Conservation (phyloP, 2,113 vertebrate genomes). For the Lagopus muta region DNA sequence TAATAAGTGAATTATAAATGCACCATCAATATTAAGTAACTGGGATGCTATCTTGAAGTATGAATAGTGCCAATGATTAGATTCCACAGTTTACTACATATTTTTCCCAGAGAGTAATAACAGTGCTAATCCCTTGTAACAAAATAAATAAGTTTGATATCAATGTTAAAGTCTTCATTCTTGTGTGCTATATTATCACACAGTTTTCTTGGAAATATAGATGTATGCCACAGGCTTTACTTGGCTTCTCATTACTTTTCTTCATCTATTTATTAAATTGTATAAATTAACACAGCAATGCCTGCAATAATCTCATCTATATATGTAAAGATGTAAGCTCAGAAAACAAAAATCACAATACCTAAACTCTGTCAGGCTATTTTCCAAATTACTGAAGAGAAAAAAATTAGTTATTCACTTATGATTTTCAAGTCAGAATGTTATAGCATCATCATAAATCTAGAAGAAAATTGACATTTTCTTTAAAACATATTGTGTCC, state of each 20-base stretch:
- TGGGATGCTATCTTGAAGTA: neutral
- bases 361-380: neutral
- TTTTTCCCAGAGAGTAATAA: neutral
- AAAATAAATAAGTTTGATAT: neutral
- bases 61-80: neutral
- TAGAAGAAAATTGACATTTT: neutral
- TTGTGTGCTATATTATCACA: neutral
- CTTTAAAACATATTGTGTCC: neutral
- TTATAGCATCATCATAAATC: neutral
- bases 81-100: neutral
- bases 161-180: neutral
- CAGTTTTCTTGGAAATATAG: neutral
- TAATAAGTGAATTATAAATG: neutral
- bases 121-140: neutral
- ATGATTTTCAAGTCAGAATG: neutral
- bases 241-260: neutral
- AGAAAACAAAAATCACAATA: too few relatives aligned
- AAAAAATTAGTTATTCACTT: neutral
- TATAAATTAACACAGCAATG: neutral
- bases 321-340: too few relatives aligned
- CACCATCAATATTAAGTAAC: rapidly evolving
- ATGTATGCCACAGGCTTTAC: neutral
- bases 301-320: neutral
- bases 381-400: neutral
- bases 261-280: neutral